A percentile compares a stretch with the other conserved stretches of the same genome.
Conservation (phyloP, 2,888 invertebrate species). For the Drosophila algonquin region DNA sequence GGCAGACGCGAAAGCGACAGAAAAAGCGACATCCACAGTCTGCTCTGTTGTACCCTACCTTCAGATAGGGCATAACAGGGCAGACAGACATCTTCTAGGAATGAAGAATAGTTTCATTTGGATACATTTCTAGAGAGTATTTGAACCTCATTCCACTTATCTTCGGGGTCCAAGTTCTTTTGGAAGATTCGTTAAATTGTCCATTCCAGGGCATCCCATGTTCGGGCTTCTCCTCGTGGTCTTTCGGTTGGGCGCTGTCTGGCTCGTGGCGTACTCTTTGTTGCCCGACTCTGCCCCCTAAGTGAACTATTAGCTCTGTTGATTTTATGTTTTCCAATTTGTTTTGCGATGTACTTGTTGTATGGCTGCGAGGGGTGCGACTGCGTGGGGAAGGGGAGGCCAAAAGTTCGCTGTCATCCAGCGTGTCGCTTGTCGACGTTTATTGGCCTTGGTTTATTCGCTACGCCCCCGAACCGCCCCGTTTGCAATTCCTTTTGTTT, state of each 20-base stretch:
- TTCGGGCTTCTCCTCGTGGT: not conserved
- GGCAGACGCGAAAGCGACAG: conserved; percentile 25
- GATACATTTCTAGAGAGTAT: not conserved
- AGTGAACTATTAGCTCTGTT: conserved; percentile 78
- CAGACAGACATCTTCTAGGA: no score
- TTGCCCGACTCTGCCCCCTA: conserved; percentile 48
- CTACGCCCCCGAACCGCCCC: conserved; percentile 19
- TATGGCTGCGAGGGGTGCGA: not conserved
- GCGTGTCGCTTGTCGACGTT: conserved; percentile 63
- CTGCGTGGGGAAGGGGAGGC: conserved; percentile 12
- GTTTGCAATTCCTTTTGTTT: conserved; percentile 67
- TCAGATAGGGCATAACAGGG: not conserved
- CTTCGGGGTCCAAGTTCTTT: not conserved
- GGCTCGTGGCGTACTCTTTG: conserved; percentile 32
- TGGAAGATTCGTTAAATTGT: not conserved
- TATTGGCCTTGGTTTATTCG: conserved; percentile 57
- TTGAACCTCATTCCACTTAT: not conserved
- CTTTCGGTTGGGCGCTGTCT: conserved; percentile 3
- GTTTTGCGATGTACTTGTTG: conserved; percentile 51
- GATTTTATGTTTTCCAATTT: conserved; percentile 80
- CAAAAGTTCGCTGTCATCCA: conserved; percentile 61
- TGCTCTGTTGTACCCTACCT: conserved; percentile 4
- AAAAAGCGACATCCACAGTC: conserved; percentile 8
- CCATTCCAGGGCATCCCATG: conserved; percentile 8
- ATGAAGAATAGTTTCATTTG: no score